phyloP scores from a whole-genome alignment of 2,113 vertebrate genomes.

The Vimba vimba region DNA sequence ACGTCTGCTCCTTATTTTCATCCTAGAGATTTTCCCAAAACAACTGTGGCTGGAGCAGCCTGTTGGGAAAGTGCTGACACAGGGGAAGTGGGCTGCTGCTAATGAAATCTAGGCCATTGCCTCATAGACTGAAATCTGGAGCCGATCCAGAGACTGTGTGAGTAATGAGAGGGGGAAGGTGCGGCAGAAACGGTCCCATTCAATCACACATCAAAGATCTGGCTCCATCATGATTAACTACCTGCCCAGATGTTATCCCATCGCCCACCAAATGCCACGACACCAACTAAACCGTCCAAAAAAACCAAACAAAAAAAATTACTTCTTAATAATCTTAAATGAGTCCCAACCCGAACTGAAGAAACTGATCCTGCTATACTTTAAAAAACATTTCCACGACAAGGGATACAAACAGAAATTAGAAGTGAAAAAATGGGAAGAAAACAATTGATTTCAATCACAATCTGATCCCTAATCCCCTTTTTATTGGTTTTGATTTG shows the following conservation, averaged over 20 bases:
- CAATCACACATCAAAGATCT: not conserved
- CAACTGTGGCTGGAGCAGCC: constrained; percentile 42
- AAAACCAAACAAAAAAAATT: not conserved
- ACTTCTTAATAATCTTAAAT: not conserved
- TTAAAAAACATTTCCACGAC: not conserved
- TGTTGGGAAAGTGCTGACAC: constrained; percentile 68
- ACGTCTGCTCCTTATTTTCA: constrained; percentile 1
- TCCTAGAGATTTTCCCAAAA: not conserved
- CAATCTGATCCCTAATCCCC: too few species aligned
- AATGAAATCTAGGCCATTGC: constrained; percentile 62
- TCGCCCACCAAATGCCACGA: not conserved
- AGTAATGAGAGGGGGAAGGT: not conserved
- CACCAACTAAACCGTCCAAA: not conserved
- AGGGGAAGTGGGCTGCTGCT: constrained; percentile 51
- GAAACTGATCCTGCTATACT: not conserved
- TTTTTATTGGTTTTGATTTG: too few species aligned
- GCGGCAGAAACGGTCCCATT: not conserved
- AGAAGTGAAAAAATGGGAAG: not conserved
- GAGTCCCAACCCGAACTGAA: not conserved
- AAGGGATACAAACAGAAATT: not conserved
- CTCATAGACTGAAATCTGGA: constrained; percentile 66
- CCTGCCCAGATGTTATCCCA: not conserved
- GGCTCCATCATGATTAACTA: not conserved
- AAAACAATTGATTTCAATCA: too few species aligned
- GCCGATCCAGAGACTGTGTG: constrained; percentile 49